Evolutionary conservation across 2,113 vertebrate genomes (phyloP).

Genomic region (Propithecus coquereli): DNA sequence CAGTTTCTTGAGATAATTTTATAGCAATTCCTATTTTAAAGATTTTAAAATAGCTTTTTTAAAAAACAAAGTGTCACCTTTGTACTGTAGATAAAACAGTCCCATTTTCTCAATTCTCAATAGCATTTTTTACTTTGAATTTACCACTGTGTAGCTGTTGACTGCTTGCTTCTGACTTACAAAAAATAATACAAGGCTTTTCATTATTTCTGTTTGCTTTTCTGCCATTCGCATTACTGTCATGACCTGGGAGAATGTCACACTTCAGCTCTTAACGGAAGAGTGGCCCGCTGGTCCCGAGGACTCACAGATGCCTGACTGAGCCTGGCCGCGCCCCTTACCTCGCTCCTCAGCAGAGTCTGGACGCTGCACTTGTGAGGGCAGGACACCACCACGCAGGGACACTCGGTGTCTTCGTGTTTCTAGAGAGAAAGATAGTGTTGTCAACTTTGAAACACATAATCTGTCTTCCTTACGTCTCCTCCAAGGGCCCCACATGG

Average conservation of each 20-base stretch:
- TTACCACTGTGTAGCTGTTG: neutral
- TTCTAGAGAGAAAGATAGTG: constrained; percentile 85
- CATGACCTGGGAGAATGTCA: constrained; percentile 46
- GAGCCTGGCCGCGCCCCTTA: constrained; percentile 75
- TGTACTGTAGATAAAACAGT: neutral
- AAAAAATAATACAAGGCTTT: neutral
- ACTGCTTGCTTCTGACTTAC: neutral
- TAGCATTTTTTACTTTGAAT: neutral
- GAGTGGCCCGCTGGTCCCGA: constrained; percentile 47
- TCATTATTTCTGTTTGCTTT: neutral
- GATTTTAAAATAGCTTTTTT: neutral
- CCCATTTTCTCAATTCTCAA: neutral
- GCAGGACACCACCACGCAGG: constrained; percentile 93
- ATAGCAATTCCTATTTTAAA: neutral
- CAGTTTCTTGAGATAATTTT: neutral
- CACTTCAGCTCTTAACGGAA: constrained; percentile 35
- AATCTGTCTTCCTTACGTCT: accelerated
- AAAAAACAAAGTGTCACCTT: neutral
- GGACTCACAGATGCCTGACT: neutral
- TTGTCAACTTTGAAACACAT: neutral
- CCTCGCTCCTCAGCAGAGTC: constrained; percentile 94
- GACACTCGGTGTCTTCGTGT: constrained; percentile 96
- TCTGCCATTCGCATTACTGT: neutral
- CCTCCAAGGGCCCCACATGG: accelerated
- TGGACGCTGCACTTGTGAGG: constrained; percentile 95